phyloP scores from a whole-genome alignment of 1,140 invertebrate genomes.

The Drosophila ficusphila region DNA sequence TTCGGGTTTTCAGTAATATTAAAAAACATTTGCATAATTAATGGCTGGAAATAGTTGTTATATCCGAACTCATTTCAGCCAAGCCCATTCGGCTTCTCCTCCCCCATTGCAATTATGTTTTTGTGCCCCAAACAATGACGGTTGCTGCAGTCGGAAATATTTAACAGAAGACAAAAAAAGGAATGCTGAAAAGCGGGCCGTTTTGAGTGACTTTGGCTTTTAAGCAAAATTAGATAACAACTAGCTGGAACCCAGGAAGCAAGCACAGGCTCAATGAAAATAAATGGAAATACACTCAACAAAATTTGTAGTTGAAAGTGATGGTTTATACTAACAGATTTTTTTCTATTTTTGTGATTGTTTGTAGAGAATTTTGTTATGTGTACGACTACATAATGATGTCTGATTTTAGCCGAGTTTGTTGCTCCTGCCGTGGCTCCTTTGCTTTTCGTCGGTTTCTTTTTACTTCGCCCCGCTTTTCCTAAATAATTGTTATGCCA shows the following conservation, averaged over 20 bases:
- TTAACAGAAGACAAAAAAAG: constrained; percentile 49
- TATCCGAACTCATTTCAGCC: constrained; percentile 23
- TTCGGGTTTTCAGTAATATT: constrained; percentile 53
- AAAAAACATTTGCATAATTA: constrained; percentile 74
- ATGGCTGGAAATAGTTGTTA: constrained; percentile 64
- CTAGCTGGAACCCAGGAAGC: constrained; percentile 46
- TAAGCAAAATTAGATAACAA: constrained; percentile 72
- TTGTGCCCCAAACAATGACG: constrained; percentile 61
- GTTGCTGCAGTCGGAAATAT: constrained; percentile 72
- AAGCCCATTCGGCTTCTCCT: constrained; percentile 13
- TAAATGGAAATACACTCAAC: constrained; percentile 8
- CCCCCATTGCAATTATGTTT: constrained; percentile 51
- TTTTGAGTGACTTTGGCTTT: constrained; percentile 48
- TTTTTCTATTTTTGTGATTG: background rate
- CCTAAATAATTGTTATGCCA: constrained; percentile 57
- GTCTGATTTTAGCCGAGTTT: constrained; percentile 29
- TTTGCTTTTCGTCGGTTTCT: constrained; percentile 4
- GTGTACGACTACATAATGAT: constrained; percentile 22
- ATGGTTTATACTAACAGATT: background rate
- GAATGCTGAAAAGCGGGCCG: constrained; percentile 36
- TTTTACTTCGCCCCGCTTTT: constrained; percentile 6
- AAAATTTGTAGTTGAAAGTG: background rate
- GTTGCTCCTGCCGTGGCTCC: constrained; percentile 23
- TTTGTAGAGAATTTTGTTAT: background rate
- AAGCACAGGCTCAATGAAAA: constrained; percentile 27